Percentiles rank a stretch among this genome's conserved stretches.
phyloP scores from a whole-genome alignment of 2,797 vertebrate genomes.

The Myotis pilosus region DNA sequence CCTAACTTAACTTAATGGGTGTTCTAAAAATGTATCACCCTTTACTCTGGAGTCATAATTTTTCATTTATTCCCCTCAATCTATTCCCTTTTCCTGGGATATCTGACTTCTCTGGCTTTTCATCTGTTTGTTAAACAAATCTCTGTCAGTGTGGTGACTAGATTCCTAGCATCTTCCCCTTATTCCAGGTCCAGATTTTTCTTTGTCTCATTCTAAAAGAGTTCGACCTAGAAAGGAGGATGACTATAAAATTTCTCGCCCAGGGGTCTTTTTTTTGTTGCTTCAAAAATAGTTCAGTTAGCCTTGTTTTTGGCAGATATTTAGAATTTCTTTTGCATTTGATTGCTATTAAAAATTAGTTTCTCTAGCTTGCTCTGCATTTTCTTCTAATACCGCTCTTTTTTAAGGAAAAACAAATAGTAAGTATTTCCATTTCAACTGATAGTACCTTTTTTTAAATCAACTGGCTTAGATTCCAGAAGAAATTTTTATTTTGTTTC shows the following conservation, averaged over 20 bases:
- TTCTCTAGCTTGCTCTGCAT: conserved; percentile 36
- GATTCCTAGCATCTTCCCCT: conserved; percentile 50
- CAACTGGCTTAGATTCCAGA: background rate
- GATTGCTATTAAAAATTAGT: conserved; percentile 51
- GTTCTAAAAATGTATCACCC: background rate
- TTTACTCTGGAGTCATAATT: conserved; percentile 36
- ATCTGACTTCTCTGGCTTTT: background rate
- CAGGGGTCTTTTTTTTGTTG: conserved; percentile 44
- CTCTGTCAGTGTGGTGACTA: background rate
- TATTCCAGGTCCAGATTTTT: conserved; percentile 67
- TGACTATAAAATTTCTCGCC: conserved; percentile 64
- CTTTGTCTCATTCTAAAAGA: conserved; percentile 62
- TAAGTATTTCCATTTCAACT: conserved; percentile 29
- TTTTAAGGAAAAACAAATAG: background rate
- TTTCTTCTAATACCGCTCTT: background rate
- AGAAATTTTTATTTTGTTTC: conserved; percentile 38
- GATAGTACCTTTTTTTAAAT: background rate
- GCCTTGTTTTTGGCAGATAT: conserved; percentile 55
- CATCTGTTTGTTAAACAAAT: conserved; percentile 59
- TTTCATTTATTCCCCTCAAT: background rate
- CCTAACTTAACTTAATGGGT: conserved; percentile 36
- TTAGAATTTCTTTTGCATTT: conserved; percentile 63
- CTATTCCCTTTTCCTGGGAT: background rate
- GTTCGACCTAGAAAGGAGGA: conserved; percentile 65
- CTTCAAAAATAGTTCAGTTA: conserved; percentile 67